Evolutionary conservation across 2,113 vertebrate genomes (phyloP).

Genomic region (Chaetura pelagica): DNA sequence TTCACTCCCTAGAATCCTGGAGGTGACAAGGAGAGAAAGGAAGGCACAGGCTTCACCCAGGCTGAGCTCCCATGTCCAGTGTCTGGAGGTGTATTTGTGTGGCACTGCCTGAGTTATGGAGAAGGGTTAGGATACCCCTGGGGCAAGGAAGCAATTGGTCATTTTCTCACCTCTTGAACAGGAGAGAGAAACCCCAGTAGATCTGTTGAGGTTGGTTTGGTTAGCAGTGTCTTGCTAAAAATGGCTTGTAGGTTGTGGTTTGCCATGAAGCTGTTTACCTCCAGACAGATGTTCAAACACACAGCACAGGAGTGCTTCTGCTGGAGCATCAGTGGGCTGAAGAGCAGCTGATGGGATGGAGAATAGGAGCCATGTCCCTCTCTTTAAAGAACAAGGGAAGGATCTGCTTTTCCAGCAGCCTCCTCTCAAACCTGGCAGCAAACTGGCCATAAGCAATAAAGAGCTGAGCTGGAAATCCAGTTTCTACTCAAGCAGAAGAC

Average conservation of each 20-base stretch:
- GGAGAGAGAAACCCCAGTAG: neutral
- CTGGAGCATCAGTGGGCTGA: neutral
- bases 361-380: neutral
- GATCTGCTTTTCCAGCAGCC: neutral
- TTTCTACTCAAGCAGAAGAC: constrained; percentile 11
- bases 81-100: neutral
- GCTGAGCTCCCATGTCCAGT: neutral
- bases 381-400: neutral
- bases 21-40: neutral
- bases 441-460: neutral
- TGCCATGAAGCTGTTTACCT: constrained; percentile 27
- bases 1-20: neutral
- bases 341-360: neutral
- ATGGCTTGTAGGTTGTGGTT: neutral
- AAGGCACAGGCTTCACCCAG: neutral
- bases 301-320: neutral
- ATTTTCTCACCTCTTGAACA: neutral
- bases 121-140: neutral
- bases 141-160: neutral
- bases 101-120: neutral
- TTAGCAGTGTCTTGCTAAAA: neutral
- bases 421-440: neutral
- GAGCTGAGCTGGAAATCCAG: constrained; percentile 43
- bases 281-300: constrained; percentile 22
- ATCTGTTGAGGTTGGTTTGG: neutral